These are phyloP conservation scores for Pyralis farinalis DNA, from an alignment of 2,888 invertebrate genomes.

Conservation along the genomic window DNA sequence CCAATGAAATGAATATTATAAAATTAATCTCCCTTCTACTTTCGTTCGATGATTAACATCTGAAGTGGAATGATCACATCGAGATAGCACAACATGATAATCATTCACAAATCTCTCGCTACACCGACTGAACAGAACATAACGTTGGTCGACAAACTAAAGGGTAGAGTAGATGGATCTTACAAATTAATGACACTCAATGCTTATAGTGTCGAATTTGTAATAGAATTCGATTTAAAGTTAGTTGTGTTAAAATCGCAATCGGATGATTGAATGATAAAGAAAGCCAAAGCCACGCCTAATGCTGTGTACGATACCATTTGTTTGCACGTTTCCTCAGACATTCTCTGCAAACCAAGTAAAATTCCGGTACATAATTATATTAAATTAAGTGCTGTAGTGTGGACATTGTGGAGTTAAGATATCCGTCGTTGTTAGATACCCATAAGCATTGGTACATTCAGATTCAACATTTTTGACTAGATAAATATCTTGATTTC, in stretches of 20 bases:
- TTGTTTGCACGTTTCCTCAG: slow-evolving; percentile 91
- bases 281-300: slow-evolving; percentile 80
- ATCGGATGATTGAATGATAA: slow-evolving; percentile 71
- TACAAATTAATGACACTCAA: slow-evolving; percentile 40
- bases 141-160: slow-evolving; percentile 49
- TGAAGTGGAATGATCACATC: slow-evolving; percentile 61
- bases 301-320: slow-evolving; percentile 83
- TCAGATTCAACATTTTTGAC: background rate
- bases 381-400: slow-evolving; percentile 23
- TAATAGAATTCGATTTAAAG: slow-evolving; percentile 55
- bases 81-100: slow-evolving; percentile 59
- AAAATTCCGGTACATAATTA: slow-evolving; percentile 54
- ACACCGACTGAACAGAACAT: slow-evolving; percentile 73
- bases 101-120: slow-evolving; percentile 62
- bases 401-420: slow-evolving; percentile 42
- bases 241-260: slow-evolving; percentile 76
- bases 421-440: slow-evolving; percentile 33
- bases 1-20: slow-evolving; percentile 55
- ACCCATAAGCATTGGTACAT: slow-evolving; percentile 10
- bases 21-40: slow-evolving; percentile 24
- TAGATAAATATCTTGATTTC: background rate
- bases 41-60: slow-evolving; percentile 29
- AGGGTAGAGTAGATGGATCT: slow-evolving; percentile 36
- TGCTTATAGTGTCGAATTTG: slow-evolving; percentile 44
- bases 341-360: slow-evolving; percentile 90